Evolutionary conservation across 2,797 vertebrate genomes (phyloP).

Genomic region (Zenarchopterus dispar): DNA sequence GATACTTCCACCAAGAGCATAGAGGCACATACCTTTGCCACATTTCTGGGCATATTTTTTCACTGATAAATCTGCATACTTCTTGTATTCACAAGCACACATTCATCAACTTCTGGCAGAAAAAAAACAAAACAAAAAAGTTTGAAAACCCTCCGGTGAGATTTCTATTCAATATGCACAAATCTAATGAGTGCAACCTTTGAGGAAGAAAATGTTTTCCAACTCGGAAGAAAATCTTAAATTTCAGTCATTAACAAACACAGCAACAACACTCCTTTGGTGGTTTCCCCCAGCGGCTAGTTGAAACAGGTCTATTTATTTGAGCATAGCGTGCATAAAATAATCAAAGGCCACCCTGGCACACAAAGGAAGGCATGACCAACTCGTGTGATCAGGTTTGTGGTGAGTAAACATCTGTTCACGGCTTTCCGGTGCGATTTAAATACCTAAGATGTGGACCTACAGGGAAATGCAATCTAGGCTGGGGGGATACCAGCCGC

Average conservation of each 20-base stretch:
- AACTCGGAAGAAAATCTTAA: slow-evolving; percentile 51
- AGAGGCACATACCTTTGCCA: slow-evolving; percentile 24
- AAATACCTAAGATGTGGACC: slow-evolving; percentile 31
- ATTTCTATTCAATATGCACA: slow-evolving; percentile 59
- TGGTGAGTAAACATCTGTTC: slow-evolving; percentile 51
- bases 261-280: slow-evolving; percentile 31
- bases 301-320: slow-evolving; percentile 48
- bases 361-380: slow-evolving; percentile 23
- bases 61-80: background rate
- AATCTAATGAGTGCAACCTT: slow-evolving; percentile 55
- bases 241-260: slow-evolving; percentile 66
- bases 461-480: slow-evolving; percentile 39
- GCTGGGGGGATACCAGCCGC: slow-evolving; percentile 23
- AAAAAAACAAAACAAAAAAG: slow-evolving; percentile 24
- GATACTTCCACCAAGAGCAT: slow-evolving; percentile 8
- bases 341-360: slow-evolving; percentile 50
- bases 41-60: slow-evolving; percentile 2
- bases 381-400: slow-evolving; percentile 36
- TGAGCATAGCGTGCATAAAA: slow-evolving; percentile 37
- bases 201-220: slow-evolving; percentile 47
- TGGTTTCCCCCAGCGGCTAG: slow-evolving; percentile 30
- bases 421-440: slow-evolving; percentile 13
- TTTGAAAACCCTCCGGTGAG: slow-evolving; percentile 53
- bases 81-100: slow-evolving; percentile 18
- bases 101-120: slow-evolving; percentile 40